A percentile compares a stretch with the other conserved stretches of the same genome.
These are phyloP conservation scores for Hydrocynus forskahlii DNA, from an alignment of 2,797 vertebrate species.

Conservation along the genomic window DNA sequence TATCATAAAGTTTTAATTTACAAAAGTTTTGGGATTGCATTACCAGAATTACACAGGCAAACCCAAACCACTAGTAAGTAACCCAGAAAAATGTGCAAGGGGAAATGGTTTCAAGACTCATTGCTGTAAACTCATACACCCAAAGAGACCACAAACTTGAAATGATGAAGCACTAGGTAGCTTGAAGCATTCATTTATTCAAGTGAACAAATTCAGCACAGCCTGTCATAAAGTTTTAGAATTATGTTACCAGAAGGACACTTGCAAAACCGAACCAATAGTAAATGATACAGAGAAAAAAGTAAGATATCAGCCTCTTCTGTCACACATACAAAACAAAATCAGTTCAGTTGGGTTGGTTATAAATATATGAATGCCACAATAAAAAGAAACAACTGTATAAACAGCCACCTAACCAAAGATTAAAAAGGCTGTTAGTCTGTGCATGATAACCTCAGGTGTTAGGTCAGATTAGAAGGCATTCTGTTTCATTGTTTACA, in stretches of 20 bases:
- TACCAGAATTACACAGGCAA: neutral
- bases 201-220: constrained; percentile 61
- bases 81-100: constrained; percentile 72
- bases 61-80: neutral
- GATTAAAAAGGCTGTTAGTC: constrained; percentile 77
- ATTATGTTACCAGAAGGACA: neutral
- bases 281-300: neutral
- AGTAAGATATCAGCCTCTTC: neutral
- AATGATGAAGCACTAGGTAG: constrained; percentile 76
- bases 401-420: constrained; percentile 58
- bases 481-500: constrained; percentile 76
- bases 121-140: constrained; percentile 73
- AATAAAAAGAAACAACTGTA: neutral
- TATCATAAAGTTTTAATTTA: neutral
- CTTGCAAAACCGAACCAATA: neutral
- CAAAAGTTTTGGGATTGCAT: neutral
- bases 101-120: constrained; percentile 77
- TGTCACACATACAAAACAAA: neutral
- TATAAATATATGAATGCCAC: neutral
- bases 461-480: constrained; percentile 79
- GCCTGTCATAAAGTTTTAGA: neutral
- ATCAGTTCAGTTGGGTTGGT: neutral
- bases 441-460: constrained; percentile 72
- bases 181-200: constrained; percentile 77
- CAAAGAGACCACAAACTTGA: constrained; percentile 77